A percentile compares a stretch with the other conserved stretches of the same genome.
These are phyloP conservation scores for Otus sunia DNA, from an alignment of 2,113 vertebrate genomes.

Conservation along the genomic window DNA sequence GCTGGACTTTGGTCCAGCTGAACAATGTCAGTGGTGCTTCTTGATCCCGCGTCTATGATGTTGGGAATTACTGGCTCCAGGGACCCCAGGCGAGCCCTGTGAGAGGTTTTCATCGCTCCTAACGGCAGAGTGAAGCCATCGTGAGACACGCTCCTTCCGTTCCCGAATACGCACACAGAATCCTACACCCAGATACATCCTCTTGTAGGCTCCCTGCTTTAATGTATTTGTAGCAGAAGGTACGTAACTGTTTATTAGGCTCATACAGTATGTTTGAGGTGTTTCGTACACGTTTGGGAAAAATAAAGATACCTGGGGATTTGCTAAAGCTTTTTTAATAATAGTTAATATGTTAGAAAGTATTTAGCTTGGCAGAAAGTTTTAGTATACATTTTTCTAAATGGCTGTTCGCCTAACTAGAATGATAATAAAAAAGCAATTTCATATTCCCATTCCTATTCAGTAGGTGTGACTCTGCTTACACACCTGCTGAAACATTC, in stretches of 20 bases:
- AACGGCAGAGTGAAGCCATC: background rate
- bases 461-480: background rate
- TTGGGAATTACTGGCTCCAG: background rate
- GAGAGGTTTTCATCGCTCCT: background rate
- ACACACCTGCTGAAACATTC: background rate
- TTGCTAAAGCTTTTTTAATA: background rate
- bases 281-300: background rate
- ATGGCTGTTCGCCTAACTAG: background rate
- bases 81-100: fast-evolving
- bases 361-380: slow-evolving; percentile 21
- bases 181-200: background rate
- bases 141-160: background rate
- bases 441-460: background rate
- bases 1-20: slow-evolving; percentile 61
- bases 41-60: background rate
- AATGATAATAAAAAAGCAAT: background rate
- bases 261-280: background rate
- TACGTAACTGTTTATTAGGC: background rate
- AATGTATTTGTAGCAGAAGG: background rate
- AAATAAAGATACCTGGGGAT: background rate
- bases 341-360: background rate
- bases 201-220: background rate
- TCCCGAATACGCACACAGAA: fast-evolving
- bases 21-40: background rate
- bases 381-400: background rate